These are phyloP conservation scores for Acinonyx jubatus DNA, from an alignment of 2,113 vertebrate species.

Conservation along the genomic window DNA sequence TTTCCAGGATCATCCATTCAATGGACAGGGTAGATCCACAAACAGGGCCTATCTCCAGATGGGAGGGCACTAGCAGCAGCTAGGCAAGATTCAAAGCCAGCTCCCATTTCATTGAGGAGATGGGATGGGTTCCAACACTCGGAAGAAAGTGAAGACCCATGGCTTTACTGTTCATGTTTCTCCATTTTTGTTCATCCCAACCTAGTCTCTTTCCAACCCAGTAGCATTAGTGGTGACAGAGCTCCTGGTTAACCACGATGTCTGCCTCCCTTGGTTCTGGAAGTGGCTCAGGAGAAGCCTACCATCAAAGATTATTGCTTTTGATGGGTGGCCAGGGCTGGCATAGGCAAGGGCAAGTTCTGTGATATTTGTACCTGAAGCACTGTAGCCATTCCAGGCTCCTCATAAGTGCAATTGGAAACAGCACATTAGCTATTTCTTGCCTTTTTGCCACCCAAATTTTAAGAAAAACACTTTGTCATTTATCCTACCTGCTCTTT, in stretches of 20 bases:
- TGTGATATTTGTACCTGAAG: not conserved
- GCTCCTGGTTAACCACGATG: not conserved
- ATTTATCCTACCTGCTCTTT: not conserved
- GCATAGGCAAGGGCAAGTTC: not conserved
- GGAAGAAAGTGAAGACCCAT: not conserved
- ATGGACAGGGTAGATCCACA: not conserved
- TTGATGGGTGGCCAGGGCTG: not conserved
- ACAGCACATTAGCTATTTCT: not conserved
- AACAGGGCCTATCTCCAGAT: not conserved
- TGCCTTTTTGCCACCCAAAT: not conserved
- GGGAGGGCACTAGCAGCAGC: not conserved
- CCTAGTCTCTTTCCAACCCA: not conserved
- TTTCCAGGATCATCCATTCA: not conserved
- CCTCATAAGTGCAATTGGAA: not conserved
- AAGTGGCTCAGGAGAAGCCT: not conserved
- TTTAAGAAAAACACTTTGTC: not conserved
- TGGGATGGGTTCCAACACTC: not conserved
- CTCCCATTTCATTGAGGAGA: not conserved
- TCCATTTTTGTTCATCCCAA: not conserved
- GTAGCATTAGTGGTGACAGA: not conserved
- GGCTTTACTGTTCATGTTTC: not conserved
- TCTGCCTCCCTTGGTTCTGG: not conserved
- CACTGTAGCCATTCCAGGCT: not conserved
- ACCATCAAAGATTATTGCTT: not conserved
- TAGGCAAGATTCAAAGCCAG: not conserved